These are phyloP conservation scores for Chelonus formosanus DNA, from an alignment of 2,888 invertebrate species.

Conservation along the genomic window DNA sequence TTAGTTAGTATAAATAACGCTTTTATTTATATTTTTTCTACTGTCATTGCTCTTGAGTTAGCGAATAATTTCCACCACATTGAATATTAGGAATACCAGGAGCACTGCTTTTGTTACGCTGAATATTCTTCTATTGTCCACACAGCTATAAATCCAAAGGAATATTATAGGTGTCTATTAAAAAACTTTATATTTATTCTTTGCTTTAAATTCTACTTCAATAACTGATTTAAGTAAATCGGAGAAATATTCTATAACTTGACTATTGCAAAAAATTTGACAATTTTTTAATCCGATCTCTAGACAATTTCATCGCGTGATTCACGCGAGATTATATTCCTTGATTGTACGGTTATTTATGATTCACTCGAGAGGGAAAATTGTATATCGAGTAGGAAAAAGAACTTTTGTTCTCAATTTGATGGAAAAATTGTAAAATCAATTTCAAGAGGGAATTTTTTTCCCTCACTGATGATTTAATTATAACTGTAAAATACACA, in stretches of 20 bases:
- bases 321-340: constrained; percentile 26
- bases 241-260: not conserved
- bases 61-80: constrained; percentile 41
- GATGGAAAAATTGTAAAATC: too few species aligned
- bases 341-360: constrained; percentile 22
- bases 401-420: too few species aligned
- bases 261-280: constrained; percentile 2
- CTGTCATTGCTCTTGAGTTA: constrained; percentile 33
- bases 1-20: constrained; percentile 21
- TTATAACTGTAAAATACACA: too few species aligned
- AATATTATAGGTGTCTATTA: too few species aligned
- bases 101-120: constrained; percentile 27
- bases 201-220: not conserved
- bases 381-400: not conserved
- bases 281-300: not conserved
- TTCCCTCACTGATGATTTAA: too few species aligned
- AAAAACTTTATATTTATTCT: too few species aligned
- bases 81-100: constrained; percentile 34
- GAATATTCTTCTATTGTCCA: not conserved
- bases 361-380: constrained; percentile 1
- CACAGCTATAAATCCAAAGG: not conserved
- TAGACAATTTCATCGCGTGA: constrained; percentile 21
- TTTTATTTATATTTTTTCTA: constrained; percentile 36
- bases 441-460: too few species aligned
- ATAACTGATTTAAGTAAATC: not conserved